Evolutionary conservation across 2,888 invertebrate genomes (phyloP).

Genomic region (Phalera bucephala): DNA sequence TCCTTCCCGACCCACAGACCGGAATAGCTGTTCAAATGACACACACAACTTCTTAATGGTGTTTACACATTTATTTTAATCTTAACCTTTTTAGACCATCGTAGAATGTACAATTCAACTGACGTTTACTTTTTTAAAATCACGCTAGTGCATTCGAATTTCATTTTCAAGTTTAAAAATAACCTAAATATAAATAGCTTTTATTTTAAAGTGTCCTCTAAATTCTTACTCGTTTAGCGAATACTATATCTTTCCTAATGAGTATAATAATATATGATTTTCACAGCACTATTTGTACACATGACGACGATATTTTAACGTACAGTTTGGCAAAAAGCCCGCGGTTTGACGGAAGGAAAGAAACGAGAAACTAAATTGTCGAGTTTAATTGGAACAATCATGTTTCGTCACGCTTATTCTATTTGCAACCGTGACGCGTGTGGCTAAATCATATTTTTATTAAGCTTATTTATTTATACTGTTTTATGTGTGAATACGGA

Average conservation of each 20-base stretch:
- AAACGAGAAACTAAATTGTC: constrained; percentile 40
- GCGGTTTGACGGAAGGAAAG: constrained; percentile 57
- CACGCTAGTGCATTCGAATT: background rate
- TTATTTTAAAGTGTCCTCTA: constrained; percentile 42
- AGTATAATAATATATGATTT: constrained; percentile 41
- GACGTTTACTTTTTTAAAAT: too few relatives aligned
- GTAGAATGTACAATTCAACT: too few relatives aligned
- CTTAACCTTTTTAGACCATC: too few relatives aligned
- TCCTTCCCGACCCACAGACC: constrained; percentile 43
- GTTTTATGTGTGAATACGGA: too few relatives aligned
- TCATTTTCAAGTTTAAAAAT: constrained; percentile 19
- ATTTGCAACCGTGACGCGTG: constrained; percentile 1
- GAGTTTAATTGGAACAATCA: constrained; percentile 47
- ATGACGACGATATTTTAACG: constrained; percentile 52
- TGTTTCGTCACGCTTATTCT: constrained; percentile 32
- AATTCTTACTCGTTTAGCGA: constrained; percentile 38
- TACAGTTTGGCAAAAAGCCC: constrained; percentile 61
- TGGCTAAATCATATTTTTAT: background rate
- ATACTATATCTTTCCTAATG: constrained; percentile 34
- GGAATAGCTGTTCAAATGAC: constrained; percentile 55
- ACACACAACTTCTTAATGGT: constrained; percentile 31
- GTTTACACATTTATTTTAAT: constrained; percentile 1
- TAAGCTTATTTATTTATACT: too few relatives aligned
- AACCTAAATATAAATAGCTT: constrained; percentile 28
- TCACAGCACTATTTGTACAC: constrained; percentile 39